These are phyloP conservation scores for Amphimedon queenslandica DNA, from an alignment of 37 sponge, comb jelly and placozoan genomes.

Conservation along the genomic window DNA sequence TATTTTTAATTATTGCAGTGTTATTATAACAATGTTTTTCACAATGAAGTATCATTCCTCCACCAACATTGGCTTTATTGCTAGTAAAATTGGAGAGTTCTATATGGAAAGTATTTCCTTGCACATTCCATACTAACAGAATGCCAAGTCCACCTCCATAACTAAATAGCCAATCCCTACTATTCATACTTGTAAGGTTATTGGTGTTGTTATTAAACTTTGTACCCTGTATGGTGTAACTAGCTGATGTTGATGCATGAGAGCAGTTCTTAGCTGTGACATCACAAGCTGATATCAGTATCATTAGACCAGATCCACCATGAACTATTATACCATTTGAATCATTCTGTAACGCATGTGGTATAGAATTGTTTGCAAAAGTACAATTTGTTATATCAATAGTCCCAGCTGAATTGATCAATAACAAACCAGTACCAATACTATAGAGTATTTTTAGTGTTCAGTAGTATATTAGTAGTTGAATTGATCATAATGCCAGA, in stretches of 20 bases:
- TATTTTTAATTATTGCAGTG: not conserved
- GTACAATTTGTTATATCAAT: not conserved
- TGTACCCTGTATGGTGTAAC: slow-evolving; percentile 68
- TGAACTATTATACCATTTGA: not conserved
- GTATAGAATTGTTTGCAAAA: not conserved
- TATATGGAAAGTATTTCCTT: not conserved
- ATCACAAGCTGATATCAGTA: not conserved
- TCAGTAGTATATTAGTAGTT: not conserved
- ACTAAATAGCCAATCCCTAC: not conserved
- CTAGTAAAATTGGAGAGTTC: not conserved
- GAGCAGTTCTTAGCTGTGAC: not conserved
- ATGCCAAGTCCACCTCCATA: slow-evolving; percentile 11
- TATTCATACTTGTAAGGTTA: slow-evolving; percentile 32
- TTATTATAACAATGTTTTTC: not conserved
- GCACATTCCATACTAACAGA: not conserved
- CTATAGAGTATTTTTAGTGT: not conserved
- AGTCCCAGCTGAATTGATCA: slow-evolving; percentile 1
- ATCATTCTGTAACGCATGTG: not conserved
- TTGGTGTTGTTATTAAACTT: slow-evolving; percentile 56
- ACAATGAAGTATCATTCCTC: not conserved
- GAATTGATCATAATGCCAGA: not conserved
- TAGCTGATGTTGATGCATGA: not conserved
- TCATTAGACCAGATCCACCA: not conserved
- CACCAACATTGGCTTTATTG: not conserved
- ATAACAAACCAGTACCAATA: not conserved